Evolutionary conservation across 2,888 invertebrate genomes (phyloP).

Genomic region (Orthonevra nobilis): DNA sequence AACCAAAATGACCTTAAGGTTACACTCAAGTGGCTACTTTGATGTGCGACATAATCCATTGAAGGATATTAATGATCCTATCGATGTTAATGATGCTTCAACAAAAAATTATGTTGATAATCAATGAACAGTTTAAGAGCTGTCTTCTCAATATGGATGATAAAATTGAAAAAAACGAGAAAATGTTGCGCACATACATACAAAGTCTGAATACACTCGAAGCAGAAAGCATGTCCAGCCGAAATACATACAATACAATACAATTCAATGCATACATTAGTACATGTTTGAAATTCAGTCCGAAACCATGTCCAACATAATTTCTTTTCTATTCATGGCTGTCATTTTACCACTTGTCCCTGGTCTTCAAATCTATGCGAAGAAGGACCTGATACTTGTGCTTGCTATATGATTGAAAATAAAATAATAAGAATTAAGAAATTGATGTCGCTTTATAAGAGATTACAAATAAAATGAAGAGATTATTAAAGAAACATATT

Average conservation of each 20-base stretch:
- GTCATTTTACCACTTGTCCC: slow-evolving; percentile 1
- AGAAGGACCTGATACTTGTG: slow-evolving; percentile 14
- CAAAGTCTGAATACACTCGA: not conserved
- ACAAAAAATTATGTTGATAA: no score
- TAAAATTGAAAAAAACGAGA: not conserved
- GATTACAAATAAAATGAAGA: not conserved
- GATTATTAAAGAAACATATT: no score
- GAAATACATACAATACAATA: no score
- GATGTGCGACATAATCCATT: no score
- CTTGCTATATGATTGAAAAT: slow-evolving; percentile 20
- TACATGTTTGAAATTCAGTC: not conserved
- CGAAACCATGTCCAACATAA: not conserved
- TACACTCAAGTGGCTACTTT: no score
- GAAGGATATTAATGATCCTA: no score
- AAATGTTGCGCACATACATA: not conserved
- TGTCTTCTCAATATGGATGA: not conserved
- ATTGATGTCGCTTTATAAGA: slow-evolving; percentile 8
- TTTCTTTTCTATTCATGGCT: not conserved
- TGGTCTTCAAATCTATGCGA: no score
- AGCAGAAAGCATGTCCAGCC: not conserved
- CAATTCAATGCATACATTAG: no score
- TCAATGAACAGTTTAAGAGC: no score
- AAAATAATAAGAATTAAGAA: slow-evolving; percentile 16
- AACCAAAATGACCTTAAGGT: no score
- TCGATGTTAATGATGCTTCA: no score